Evolutionary conservation across 2,888 invertebrate genomes (phyloP).

Genomic region (Brassicogethes aeneus): DNA sequence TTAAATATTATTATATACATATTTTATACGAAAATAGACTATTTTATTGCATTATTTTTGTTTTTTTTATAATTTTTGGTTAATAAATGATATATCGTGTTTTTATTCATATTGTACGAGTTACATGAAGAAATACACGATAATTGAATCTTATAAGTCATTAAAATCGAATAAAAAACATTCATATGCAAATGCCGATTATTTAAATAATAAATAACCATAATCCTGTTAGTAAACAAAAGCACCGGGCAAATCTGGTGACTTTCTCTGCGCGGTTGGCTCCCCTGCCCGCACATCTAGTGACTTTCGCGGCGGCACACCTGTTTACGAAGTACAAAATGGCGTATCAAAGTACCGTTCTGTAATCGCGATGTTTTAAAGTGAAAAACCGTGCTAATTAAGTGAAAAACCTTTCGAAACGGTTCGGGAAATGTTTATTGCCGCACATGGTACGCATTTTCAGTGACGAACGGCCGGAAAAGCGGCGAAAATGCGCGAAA

Average conservation of each 20-base stretch:
- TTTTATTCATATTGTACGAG: not conserved
- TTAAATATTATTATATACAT: conserved; percentile 12
- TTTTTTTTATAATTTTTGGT: not conserved
- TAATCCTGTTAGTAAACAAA: too few relatives aligned
- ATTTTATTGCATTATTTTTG: too few relatives aligned
- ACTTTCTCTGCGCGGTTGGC: not conserved
- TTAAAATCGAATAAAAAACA: too few relatives aligned
- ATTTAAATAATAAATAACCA: too few relatives aligned
- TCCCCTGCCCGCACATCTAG: conserved; percentile 4
- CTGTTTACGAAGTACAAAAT: not conserved
- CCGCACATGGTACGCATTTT: not conserved
- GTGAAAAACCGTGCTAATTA: too few relatives aligned
- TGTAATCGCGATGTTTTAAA: not conserved
- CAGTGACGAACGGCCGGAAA: not conserved
- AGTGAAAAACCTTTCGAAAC: too few relatives aligned
- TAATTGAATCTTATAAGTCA: too few relatives aligned
- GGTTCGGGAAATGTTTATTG: not conserved
- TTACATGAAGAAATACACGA: too few relatives aligned
- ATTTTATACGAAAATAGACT: too few relatives aligned
- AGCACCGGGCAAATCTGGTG: not conserved
- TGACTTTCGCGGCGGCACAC: conserved; percentile 11
- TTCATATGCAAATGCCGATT: too few relatives aligned
- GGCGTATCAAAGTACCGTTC: not conserved
- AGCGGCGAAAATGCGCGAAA: conserved; percentile 15
- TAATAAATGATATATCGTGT: not conserved